Base-by-base conservation (phyloP, 2,113 vertebrate genomes). In the Gadus macrocephalus region DNA sequence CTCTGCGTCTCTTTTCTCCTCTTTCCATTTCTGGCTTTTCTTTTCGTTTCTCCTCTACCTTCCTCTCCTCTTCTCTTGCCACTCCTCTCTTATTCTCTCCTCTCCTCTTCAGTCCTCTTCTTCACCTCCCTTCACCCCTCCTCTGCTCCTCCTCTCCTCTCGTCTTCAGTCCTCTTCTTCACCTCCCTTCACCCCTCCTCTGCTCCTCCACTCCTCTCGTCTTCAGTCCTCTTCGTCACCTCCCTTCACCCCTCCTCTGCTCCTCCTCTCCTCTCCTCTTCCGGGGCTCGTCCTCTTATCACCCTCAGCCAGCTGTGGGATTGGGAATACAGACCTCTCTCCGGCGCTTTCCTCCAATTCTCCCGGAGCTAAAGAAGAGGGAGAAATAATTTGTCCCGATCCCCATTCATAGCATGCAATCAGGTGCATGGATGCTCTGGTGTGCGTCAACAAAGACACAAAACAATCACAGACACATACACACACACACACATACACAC, bases 231-330 rank as follows among this genome's bases (percentile, higher is more conserved):
- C n/a, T n/a, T n/a, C n/a, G n/a, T n/a, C n/a, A n/a, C n/a, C n/a
- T n/a, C n/a, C n/a, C n/a, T n/a, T n/a, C n/a, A n/a, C n/a, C 20
- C 20, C 20, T 20, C 20, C 20, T 20, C 20, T 20, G 66, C 76
- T 70, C 68, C 7, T 17, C 75, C 84, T 72, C 72, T 84, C 25
- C 7, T 62, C 19, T 49, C 11, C 42, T 49, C 42, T 14, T 15
- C 15, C 2, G 16, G 62, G 66, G 64, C 72, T 68, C 73, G 64
- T 77, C 79, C 80, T 86, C 84, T 90, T 89, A 90, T 90, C 89
- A 22, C 64, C 55, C 62, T 59, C 66, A 7, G 62, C 76, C 89
- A 90, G 87, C 86, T 84, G 87, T n/a, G 75, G 76, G 79, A 76
- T 68, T 62, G 76, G 75, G 85, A 82, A 76, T 70, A 8, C 60